These are phyloP conservation scores for Enteromius argenteus DNA, from an alignment of 2,797 vertebrate species.

Conservation along the genomic window DNA sequence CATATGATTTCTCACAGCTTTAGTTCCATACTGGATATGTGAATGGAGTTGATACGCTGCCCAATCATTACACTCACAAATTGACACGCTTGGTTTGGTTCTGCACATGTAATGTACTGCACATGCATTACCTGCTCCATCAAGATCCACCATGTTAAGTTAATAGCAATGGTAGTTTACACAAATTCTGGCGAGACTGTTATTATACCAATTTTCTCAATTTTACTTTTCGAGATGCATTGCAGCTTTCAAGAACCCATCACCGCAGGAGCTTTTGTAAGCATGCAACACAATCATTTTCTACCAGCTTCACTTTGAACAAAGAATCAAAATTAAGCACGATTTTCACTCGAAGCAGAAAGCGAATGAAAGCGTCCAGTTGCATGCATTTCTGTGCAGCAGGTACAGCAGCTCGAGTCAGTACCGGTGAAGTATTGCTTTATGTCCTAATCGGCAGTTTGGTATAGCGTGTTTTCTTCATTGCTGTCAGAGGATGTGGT, in stretches of 20 bases:
- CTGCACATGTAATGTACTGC: not conserved
- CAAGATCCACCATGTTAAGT: not conserved
- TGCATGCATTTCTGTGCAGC: not conserved
- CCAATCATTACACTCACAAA: not conserved
- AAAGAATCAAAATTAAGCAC: not conserved
- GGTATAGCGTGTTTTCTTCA: not conserved
- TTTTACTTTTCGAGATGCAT: not conserved
- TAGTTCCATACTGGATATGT: not conserved
- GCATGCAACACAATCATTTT: not conserved
- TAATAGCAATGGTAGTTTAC: not conserved
- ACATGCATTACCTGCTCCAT: constrained; percentile 3
- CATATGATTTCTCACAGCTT: not conserved
- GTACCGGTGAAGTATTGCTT: not conserved
- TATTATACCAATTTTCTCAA: constrained; percentile 6
- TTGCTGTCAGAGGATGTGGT: constrained; percentile 71
- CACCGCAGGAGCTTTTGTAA: not conserved
- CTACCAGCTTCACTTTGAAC: not conserved
- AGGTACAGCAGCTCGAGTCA: not conserved
- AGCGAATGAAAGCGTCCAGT: not conserved
- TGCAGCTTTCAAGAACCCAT: not conserved
- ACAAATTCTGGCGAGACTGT: not conserved
- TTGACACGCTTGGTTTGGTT: not conserved
- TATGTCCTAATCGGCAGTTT: not conserved
- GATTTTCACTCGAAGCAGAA: not conserved
- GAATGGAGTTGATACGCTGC: not conserved